Evolutionary conservation across 2,888 invertebrate species (phyloP).

Genomic region (Amphipoea oculea): DNA sequence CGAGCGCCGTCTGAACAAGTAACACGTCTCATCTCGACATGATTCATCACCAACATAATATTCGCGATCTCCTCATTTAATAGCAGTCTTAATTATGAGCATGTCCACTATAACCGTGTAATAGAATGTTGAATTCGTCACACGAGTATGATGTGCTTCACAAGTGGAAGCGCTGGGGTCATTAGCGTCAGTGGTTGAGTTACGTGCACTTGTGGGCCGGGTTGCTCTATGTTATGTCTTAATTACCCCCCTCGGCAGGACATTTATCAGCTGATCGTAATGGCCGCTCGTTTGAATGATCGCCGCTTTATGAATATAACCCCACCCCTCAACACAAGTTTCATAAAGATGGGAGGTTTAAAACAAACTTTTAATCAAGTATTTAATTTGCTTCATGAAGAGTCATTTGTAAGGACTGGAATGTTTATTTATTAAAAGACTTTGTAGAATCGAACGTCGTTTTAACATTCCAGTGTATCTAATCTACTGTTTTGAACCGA

Average conservation of each 20-base stretch:
- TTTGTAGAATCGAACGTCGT: background rate
- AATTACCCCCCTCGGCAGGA: slow-evolving; percentile 60
- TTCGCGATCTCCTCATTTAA: slow-evolving; percentile 13
- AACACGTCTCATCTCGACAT: background rate
- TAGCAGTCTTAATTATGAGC: slow-evolving; percentile 23
- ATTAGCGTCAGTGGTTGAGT: slow-evolving; percentile 48
- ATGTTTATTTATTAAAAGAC: background rate
- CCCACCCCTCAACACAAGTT: slow-evolving; percentile 37
- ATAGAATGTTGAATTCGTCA: slow-evolving; percentile 46
- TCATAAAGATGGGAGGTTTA: slow-evolving; percentile 29
- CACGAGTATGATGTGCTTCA: slow-evolving; percentile 26
- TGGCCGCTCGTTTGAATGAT: slow-evolving; percentile 43
- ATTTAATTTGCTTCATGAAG: slow-evolving; percentile 47
- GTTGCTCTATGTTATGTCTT: slow-evolving; percentile 51
- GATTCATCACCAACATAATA: slow-evolving; percentile 10
- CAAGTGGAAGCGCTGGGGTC: slow-evolving; percentile 24
- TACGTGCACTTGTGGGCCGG: slow-evolving; percentile 24
- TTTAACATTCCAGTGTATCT: background rate
- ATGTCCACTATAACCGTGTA: slow-evolving; percentile 22
- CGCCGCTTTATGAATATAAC: slow-evolving; percentile 47
- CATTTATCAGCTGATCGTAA: slow-evolving; percentile 58
- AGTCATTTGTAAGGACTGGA: slow-evolving; percentile 14
- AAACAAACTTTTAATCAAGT: slow-evolving; percentile 44
- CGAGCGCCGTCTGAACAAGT: background rate
- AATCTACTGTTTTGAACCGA: background rate